phyloP scores from a whole-genome alignment of 2,113 vertebrate genomes.

The Marcusenius ussheri region DNA sequence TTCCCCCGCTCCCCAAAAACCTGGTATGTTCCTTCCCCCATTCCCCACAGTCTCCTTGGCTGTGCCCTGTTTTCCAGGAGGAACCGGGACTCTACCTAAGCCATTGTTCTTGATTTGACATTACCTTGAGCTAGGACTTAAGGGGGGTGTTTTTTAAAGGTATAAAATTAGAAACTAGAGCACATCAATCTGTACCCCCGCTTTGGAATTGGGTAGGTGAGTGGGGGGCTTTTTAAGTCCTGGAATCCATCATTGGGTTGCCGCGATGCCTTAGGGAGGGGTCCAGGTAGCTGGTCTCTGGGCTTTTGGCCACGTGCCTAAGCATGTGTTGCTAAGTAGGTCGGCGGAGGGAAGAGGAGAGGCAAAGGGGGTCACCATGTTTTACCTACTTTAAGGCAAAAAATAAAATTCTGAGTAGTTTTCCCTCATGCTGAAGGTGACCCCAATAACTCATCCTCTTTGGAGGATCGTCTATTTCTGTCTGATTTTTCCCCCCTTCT shows the following conservation, averaged over 20 bases:
- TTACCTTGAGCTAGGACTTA: slow-evolving; percentile 60
- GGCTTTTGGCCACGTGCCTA: slow-evolving; percentile 51
- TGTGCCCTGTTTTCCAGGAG: slow-evolving; percentile 55
- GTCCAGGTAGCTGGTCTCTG: slow-evolving; percentile 51
- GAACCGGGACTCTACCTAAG: slow-evolving; percentile 51
- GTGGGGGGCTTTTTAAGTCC: slow-evolving; percentile 51
- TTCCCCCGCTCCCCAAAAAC: background rate
- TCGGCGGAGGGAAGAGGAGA: slow-evolving; percentile 62
- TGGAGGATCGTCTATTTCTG: slow-evolving; percentile 59
- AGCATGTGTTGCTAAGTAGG: slow-evolving; percentile 69
- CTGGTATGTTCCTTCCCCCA: background rate
- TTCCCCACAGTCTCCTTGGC: slow-evolving; percentile 42
- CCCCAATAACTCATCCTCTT: slow-evolving; percentile 69
- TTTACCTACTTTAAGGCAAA: slow-evolving; percentile 51
- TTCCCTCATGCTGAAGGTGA: slow-evolving; percentile 67
- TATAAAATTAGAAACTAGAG: slow-evolving; percentile 74
- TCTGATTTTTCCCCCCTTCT: slow-evolving; percentile 47
- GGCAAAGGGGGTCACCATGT: slow-evolving; percentile 52
- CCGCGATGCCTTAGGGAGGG: slow-evolving; percentile 59
- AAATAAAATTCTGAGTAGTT: slow-evolving; percentile 57
- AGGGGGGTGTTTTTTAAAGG: slow-evolving; percentile 50
- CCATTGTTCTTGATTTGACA: slow-evolving; percentile 71
- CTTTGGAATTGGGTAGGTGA: slow-evolving; percentile 47
- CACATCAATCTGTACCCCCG: slow-evolving; percentile 69
- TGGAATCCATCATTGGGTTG: slow-evolving; percentile 63